Evolutionary conservation across 2,797 vertebrate species (phyloP).

Genomic region (Oreonectes daqikongensis): DNA sequence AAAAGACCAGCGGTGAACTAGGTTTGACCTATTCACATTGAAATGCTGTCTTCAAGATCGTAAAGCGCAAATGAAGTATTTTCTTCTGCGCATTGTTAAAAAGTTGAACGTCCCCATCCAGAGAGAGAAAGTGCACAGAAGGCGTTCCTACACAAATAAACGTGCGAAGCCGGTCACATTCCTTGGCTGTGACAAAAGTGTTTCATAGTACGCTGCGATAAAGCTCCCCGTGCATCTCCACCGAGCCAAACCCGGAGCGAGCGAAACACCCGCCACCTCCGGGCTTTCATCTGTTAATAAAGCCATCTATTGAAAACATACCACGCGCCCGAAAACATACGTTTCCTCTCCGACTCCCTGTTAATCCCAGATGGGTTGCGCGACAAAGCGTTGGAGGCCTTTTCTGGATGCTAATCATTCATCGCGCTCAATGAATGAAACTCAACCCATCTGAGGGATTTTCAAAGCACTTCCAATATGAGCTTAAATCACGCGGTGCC

Average conservation of each 20-base stretch:
- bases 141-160: slow-evolving; percentile 41
- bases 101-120: not conserved
- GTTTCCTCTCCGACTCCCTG: slow-evolving; percentile 41
- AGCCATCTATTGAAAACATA: slow-evolving; percentile 56
- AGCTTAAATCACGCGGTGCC: not conserved
- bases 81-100: slow-evolving; percentile 10
- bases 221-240: slow-evolving; percentile 31
- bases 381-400: slow-evolving; percentile 40
- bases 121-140: slow-evolving; percentile 11
- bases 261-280: slow-evolving; percentile 43
- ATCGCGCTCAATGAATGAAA: slow-evolving; percentile 41
- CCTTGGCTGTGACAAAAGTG: slow-evolving; percentile 57
- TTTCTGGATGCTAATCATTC: slow-evolving; percentile 47
- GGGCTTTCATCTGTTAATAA: slow-evolving; percentile 52
- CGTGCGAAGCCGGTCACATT: slow-evolving; percentile 53
- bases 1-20: slow-evolving; percentile 14
- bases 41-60: slow-evolving; percentile 11
- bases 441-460: slow-evolving; percentile 41
- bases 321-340: slow-evolving; percentile 9
- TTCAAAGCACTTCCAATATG: slow-evolving; percentile 35
- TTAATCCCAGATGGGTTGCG: slow-evolving; percentile 48
- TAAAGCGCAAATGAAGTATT: slow-evolving; percentile 20
- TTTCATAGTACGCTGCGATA: slow-evolving; percentile 49
- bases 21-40: slow-evolving; percentile 33
- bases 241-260: slow-evolving; percentile 25